Evolutionary conservation across 1,140 invertebrate genomes (phyloP).

Genomic region (Dreissena polymorpha): DNA sequence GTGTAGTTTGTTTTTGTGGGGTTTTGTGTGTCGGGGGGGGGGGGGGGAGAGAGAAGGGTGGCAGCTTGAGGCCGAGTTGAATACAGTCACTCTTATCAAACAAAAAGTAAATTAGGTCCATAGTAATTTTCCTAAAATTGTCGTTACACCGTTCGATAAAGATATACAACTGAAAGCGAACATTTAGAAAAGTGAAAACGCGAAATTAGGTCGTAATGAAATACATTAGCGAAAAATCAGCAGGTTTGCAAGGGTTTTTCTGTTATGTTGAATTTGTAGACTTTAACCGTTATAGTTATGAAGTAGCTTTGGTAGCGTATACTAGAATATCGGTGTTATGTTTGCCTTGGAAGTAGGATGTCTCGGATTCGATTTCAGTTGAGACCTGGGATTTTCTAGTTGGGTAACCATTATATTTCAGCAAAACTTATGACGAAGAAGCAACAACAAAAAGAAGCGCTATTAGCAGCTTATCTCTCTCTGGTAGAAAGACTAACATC

Average conservation of each 20-base stretch:
- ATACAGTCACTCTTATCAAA: too few relatives aligned
- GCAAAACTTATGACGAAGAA: constrained; percentile 11
- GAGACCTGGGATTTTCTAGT: background rate
- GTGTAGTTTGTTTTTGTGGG: background rate
- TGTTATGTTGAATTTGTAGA: background rate
- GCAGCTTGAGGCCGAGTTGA: too few relatives aligned
- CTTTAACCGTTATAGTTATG: background rate
- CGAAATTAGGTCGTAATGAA: too few relatives aligned
- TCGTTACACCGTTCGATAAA: too few relatives aligned
- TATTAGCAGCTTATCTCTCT: constrained; percentile 9
- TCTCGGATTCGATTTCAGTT: background rate
- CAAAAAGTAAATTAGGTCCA: too few relatives aligned
- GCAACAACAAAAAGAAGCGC: background rate
- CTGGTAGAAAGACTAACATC: background rate
- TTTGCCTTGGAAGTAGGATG: background rate
- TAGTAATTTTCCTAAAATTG: too few relatives aligned
- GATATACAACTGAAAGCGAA: too few relatives aligned
- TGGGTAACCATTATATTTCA: background rate
- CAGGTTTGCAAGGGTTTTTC: background rate
- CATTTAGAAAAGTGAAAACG: too few relatives aligned
- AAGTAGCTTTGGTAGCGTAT: background rate
- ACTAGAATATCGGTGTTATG: background rate
- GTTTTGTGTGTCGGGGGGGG: too few relatives aligned
- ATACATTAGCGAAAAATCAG: background rate
- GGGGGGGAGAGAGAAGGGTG: too few relatives aligned